Conservation (phyloP, 2,888 invertebrate species). For the Apamea sordens region DNA sequence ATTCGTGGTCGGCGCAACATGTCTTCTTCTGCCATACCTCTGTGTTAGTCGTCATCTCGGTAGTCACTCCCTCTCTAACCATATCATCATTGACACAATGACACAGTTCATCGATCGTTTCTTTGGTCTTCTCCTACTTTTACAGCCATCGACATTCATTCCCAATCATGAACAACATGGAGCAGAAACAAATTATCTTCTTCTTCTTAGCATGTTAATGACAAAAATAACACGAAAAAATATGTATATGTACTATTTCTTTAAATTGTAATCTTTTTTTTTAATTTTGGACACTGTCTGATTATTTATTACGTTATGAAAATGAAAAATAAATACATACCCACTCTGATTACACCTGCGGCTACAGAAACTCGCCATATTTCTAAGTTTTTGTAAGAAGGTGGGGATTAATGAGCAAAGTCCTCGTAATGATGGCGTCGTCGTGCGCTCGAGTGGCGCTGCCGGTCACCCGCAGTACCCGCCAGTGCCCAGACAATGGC, state of each 20-base stretch:
- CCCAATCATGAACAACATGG: no score
- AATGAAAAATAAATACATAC: neutral
- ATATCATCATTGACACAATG: neutral
- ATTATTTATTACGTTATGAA: neutral
- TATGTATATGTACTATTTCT: no score
- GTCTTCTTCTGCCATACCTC: neutral
- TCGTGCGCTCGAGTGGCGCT: constrained; percentile 2
- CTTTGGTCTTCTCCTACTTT: neutral
- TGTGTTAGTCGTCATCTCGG: neutral
- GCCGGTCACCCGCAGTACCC: constrained; percentile 4
- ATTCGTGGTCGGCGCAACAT: neutral
- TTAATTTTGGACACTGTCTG: neutral
- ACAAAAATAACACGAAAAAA: no score
- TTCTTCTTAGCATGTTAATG: no score
- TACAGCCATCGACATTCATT: no score
- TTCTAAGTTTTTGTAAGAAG: neutral
- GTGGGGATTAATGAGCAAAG: constrained; percentile 48
- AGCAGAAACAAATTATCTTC: neutral
- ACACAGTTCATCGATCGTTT: neutral
- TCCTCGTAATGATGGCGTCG: constrained; percentile 26
- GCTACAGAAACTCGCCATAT: neutral
- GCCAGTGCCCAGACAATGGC: constrained; percentile 22
- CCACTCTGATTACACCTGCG: neutral
- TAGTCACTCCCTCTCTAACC: neutral
- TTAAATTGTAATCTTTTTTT: no score